Conservation (phyloP, 1,140 invertebrate genomes). For the Trichogramma pretiosum region DNA sequence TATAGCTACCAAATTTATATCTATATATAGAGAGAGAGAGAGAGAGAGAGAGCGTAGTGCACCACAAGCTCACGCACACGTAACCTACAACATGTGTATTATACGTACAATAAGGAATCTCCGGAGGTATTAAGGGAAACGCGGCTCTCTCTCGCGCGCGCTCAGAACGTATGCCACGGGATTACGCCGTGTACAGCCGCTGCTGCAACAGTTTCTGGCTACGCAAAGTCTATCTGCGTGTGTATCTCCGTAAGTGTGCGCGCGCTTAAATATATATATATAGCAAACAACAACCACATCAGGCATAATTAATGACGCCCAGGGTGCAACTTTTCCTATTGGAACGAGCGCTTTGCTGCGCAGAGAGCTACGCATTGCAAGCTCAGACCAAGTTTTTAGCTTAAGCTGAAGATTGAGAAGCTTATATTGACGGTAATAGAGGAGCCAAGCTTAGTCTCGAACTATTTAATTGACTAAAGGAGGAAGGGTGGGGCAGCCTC, state of each 20-base stretch:
- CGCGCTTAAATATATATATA: no score
- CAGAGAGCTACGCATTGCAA: constrained; percentile 19
- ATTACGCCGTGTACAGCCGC: constrained; percentile 18
- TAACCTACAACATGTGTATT: constrained; percentile 17
- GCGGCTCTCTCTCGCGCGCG: no score
- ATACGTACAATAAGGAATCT: constrained; percentile 7
- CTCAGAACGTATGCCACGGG: constrained; percentile 18
- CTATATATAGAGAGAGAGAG: background rate
- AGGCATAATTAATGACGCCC: constrained; percentile 21
- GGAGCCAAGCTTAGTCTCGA: constrained; percentile 13
- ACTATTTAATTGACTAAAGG: constrained; percentile 21
- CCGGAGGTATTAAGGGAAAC: constrained; percentile 16
- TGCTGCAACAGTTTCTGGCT: no score
- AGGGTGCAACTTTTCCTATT: constrained; percentile 23
- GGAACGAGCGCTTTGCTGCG: constrained; percentile 24
- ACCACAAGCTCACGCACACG: background rate
- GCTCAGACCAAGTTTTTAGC: constrained; percentile 25
- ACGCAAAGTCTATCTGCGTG: no score
- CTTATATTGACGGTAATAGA: no score
- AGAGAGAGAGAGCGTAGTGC: background rate
- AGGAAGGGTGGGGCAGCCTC: no score
- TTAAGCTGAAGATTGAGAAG: constrained; percentile 18
- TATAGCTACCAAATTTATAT: no score
- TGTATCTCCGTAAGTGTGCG: no score
- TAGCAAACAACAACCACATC: constrained; percentile 21